These are phyloP conservation scores for Philopedon plagiatum DNA, from an alignment of 2,888 invertebrate species.

Conservation along the genomic window DNA sequence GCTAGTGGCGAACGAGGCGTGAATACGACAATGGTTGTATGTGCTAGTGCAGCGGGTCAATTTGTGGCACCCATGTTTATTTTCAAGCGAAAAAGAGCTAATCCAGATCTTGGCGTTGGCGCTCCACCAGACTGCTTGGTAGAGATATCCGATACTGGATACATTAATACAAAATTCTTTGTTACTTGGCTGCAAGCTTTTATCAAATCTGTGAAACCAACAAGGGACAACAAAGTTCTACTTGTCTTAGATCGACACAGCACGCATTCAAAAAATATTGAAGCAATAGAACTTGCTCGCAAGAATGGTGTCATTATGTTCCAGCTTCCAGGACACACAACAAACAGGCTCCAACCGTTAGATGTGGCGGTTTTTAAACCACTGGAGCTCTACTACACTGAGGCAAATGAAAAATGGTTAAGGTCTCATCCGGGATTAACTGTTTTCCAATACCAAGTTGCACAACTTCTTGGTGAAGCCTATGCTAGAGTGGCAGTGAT, in stretches of 20 bases:
- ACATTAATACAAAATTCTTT: constrained; percentile 29
- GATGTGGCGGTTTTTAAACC: constrained; percentile 30
- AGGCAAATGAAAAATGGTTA: constrained; percentile 32
- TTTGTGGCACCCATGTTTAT: constrained; percentile 33
- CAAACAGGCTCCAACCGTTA: constrained; percentile 10
- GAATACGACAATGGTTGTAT: constrained; percentile 51
- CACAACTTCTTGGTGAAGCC: constrained; percentile 25
- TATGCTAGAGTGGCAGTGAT: constrained; percentile 24
- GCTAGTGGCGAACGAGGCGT: constrained; percentile 53
- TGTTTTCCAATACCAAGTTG: constrained; percentile 21
- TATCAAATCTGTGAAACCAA: constrained; percentile 15
- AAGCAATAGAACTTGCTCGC: constrained; percentile 25
- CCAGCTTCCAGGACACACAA: constrained; percentile 22
- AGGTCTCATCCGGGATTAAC: constrained; percentile 22
- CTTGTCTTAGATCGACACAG: constrained; percentile 12
- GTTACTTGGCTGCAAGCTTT: constrained; percentile 15
- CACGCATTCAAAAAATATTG: constrained; percentile 18
- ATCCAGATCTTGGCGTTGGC: constrained; percentile 23
- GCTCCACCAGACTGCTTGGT: constrained; percentile 30
- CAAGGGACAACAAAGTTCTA: constrained; percentile 12
- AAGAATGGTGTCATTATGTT: constrained; percentile 26
- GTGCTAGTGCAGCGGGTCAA: constrained; percentile 27
- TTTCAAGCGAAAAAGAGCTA: constrained; percentile 30
- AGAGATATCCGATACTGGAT: constrained; percentile 28
- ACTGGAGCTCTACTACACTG: constrained; percentile 24